Evolutionary conservation across 2,113 vertebrate genomes (phyloP).

Genomic region (Engystomops pustulosus): DNA sequence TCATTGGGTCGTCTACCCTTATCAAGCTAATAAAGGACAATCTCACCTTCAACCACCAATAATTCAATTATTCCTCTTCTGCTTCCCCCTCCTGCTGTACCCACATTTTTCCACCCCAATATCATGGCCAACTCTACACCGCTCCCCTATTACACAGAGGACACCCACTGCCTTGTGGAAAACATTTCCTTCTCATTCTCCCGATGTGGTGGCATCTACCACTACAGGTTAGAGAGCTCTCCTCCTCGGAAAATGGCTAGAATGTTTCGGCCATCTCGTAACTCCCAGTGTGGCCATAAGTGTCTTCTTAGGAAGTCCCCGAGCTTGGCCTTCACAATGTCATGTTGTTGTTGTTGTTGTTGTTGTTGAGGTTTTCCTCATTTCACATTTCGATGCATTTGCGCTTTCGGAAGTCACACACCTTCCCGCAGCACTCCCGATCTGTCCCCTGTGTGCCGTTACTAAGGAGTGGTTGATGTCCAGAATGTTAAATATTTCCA

Average conservation of each 20-base stretch:
- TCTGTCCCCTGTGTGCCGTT: neutral
- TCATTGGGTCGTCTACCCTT: neutral
- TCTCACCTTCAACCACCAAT: neutral
- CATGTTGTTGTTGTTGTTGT: slow-evolving; percentile 28
- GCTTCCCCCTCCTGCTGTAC: neutral
- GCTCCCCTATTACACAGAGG: no score
- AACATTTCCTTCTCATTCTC: no score
- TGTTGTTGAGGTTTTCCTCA: neutral
- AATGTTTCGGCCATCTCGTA: neutral
- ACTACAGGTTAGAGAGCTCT: no score
- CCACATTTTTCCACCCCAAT: neutral
- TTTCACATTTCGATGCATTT: neutral
- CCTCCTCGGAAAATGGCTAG: no score
- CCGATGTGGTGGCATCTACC: no score
- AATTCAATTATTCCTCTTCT: neutral
- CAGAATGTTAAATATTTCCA: slow-evolving; percentile 14
- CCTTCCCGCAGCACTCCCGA: neutral
- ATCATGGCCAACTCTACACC: neutral
- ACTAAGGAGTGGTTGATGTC: slow-evolving; percentile 26
- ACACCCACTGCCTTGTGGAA: no score
- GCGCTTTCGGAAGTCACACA: slow-evolving; percentile 17
- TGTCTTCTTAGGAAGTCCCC: slow-evolving; percentile 29
- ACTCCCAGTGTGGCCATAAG: slow-evolving; percentile 12
- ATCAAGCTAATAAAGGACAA: neutral
- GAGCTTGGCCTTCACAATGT: neutral